Evolutionary conservation across 2,113 vertebrate species (phyloP), one percentile per base, ranked within the genome.

Genomic region (Ivindomyrus marchei): DNA sequence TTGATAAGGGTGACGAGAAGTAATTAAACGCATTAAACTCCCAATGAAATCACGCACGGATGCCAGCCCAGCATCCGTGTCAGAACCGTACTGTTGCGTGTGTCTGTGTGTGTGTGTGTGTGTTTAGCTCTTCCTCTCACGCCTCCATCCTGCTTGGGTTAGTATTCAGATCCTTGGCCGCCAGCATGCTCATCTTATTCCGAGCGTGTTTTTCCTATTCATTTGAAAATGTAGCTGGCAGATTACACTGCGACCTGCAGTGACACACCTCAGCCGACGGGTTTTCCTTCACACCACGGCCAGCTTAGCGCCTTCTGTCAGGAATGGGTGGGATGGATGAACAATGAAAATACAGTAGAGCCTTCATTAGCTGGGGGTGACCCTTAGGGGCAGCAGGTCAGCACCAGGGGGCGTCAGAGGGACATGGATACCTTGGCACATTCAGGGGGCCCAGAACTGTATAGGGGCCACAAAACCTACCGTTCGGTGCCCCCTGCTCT

Each of bases 11-110:
- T 39, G 36, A 21, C 13, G 70, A 89, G 88, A 83, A 84, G 88
- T 84, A 89, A 89, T 89, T 89, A 89, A 89, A 89, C 50, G 74
- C 74, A 77, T 89, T 89, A 89, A 89, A 80, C 80, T 74, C 88
- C 70, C 46, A 49, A 47, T 74, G 88, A 88, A 46, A 15, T 47
- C 9, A 66, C 45, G 13, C 42, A 49, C 36, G 21, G 62, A 50
- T 74, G 42, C 45, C 62, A 47, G 88, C 42, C 58, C 53, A 88
- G 62, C 88, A 49, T 47, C 62, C 45, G 62, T 74, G 62, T 88
- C 36, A 62, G 45, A 74, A 39, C 21, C 46, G 17, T 24, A 15
- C 58, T 27, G 24, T 31, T 70, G 88, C 4, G 58, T 39, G 13
- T 77, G 62, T 66, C 2, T 31, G 62, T 66, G 62, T 66, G 56